A percentile compares a stretch with the other conserved stretches of the same genome.
Evolutionary conservation across 2,113 vertebrate genomes (phyloP).

Genomic region (Trematomus loennbergii): DNA sequence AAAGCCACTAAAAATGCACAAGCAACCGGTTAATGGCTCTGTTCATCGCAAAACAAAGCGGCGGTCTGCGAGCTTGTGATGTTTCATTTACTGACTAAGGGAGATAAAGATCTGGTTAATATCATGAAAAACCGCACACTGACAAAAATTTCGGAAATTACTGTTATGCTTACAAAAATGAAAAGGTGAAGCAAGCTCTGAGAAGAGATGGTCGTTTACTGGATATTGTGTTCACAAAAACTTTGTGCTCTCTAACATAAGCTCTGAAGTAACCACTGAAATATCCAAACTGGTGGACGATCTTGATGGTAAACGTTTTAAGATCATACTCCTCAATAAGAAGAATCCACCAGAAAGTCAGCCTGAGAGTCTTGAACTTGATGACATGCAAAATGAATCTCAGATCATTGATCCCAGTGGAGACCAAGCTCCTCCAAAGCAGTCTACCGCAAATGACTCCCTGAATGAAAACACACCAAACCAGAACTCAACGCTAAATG

Average conservation of each 20-base stretch:
- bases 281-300: slow-evolving; percentile 38
- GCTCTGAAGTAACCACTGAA: background rate
- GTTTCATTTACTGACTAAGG: slow-evolving; percentile 33
- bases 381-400: background rate
- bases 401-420: background rate
- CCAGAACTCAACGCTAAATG: background rate
- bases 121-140: slow-evolving; percentile 39
- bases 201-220: slow-evolving; percentile 51
- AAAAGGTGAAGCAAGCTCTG: slow-evolving; percentile 53
- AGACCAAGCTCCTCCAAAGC: background rate
- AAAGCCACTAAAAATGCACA: background rate
- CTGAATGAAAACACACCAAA: background rate
- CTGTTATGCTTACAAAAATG: slow-evolving; percentile 49
- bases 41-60: background rate
- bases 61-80: background rate
- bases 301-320: slow-evolving; percentile 33
- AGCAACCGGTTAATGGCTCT: accelerated
- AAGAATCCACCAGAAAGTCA: slow-evolving; percentile 21
- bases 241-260: background rate
- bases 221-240: background rate
- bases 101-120: background rate
- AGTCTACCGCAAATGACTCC: background rate
- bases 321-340: slow-evolving; percentile 21
- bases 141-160: accelerated
- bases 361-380: slow-evolving; percentile 37